These are phyloP conservation scores for Hylomyscus alleni DNA, from an alignment of 2,797 vertebrate genomes.

Conservation along the genomic window DNA sequence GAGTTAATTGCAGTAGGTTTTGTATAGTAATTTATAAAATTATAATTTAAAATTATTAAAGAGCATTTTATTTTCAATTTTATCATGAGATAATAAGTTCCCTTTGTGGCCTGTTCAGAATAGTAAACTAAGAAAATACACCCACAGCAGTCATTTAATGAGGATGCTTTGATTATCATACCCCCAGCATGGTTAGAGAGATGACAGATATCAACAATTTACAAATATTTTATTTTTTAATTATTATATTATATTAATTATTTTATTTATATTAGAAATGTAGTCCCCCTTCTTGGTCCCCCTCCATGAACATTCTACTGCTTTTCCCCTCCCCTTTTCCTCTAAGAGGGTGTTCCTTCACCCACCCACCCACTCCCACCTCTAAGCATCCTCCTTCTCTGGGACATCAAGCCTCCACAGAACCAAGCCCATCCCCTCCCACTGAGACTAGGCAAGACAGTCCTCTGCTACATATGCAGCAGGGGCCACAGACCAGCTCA, in stretches of 20 bases:
- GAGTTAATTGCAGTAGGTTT: constrained; percentile 6
- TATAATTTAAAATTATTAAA: constrained; percentile 31
- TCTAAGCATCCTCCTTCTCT: neutral
- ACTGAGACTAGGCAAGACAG: neutral
- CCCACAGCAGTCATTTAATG: neutral
- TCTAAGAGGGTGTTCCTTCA: neutral
- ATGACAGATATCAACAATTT: constrained; percentile 55
- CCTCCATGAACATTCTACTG: neutral
- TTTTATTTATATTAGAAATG: neutral
- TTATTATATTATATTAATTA: neutral
- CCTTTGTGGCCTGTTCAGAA: neutral
- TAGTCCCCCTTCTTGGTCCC: neutral
- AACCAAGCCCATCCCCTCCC: neutral
- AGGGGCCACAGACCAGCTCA: neutral
- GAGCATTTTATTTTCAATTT: neutral
- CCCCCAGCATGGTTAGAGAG: neutral
- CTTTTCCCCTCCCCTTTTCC: neutral
- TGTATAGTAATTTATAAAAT: neutral
- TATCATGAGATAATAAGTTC: neutral
- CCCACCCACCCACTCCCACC: neutral
- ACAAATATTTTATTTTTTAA: constrained; percentile 64
- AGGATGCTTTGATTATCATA: neutral
- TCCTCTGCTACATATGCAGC: neutral
- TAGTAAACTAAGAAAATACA: neutral
- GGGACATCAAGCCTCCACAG: neutral